phyloP scores from a whole-genome alignment of 2,888 invertebrate species.

The Allacma fusca region DNA sequence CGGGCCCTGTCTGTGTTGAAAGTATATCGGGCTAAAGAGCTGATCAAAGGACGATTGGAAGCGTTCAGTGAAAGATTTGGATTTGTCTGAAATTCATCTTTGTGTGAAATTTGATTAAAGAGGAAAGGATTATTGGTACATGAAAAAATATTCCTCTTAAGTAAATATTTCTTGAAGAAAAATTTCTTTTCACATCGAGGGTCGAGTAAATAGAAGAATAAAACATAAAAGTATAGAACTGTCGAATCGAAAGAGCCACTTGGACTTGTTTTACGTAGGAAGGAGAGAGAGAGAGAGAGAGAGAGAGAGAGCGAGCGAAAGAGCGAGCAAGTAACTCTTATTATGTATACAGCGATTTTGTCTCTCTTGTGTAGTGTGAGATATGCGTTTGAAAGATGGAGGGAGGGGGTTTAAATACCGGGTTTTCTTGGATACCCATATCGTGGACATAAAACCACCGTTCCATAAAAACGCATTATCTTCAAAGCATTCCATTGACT shows the following conservation, averaged over 20 bases:
- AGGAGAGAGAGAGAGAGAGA: conserved; percentile 1
- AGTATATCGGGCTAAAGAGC: conserved; percentile 9
- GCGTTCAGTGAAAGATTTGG: conserved; percentile 42
- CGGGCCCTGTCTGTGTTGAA: not conserved
- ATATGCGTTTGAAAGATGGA: conserved; percentile 25
- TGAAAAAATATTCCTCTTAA: conserved; percentile 44
- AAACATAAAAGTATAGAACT: conserved; percentile 24
- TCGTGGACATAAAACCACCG: conserved; percentile 54
- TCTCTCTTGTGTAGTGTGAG: conserved; percentile 20
- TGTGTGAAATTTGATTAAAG: conserved; percentile 51
- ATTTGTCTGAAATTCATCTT: conserved; percentile 42
- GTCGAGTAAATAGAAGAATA: conserved; percentile 39
- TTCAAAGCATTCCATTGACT: conserved; percentile 57
- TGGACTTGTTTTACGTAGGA: conserved; percentile 30
- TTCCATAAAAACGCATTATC: conserved; percentile 58
- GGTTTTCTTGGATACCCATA: conserved; percentile 38
- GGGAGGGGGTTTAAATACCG: conserved; percentile 42
- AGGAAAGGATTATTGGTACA: conserved; percentile 43
- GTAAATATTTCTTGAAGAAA: conserved; percentile 48
- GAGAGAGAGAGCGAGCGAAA: conserved; percentile 1
- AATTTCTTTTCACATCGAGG: conserved; percentile 44
- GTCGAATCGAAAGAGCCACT: conserved; percentile 36
- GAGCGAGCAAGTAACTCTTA: conserved; percentile 6
- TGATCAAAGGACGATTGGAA: conserved; percentile 48
- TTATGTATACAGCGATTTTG: conserved; percentile 21